A percentile compares a stretch with the other conserved stretches of the same genome.
Evolutionary conservation across 1,140 invertebrate genomes (phyloP).

Genomic region (Drosophila obscura): DNA sequence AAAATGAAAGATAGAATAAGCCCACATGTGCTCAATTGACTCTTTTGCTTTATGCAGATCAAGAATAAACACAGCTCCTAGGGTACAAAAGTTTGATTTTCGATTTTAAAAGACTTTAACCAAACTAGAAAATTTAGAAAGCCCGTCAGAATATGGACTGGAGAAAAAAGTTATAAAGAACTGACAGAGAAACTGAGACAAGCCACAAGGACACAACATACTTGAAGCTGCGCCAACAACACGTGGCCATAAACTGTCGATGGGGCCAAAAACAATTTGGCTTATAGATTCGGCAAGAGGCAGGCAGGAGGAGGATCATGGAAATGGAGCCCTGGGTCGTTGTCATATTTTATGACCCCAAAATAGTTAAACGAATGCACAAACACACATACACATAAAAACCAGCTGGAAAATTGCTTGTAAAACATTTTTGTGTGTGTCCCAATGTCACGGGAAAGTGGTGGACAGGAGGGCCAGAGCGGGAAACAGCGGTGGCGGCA

Average conservation of each 20-base stretch:
- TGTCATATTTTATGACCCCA: constrained; percentile 70
- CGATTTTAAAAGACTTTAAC: no score
- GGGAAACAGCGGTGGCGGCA: background rate
- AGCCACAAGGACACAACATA: constrained; percentile 66
- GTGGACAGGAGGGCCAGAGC: background rate
- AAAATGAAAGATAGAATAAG: no score
- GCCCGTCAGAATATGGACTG: background rate
- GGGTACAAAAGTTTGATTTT: no score
- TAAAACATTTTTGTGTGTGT: constrained; percentile 80
- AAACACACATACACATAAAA: constrained; percentile 77
- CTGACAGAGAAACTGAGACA: background rate
- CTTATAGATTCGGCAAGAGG: constrained; percentile 30
- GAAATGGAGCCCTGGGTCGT: constrained; percentile 17
- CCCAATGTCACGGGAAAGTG: no score
- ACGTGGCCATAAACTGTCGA: constrained; percentile 76
- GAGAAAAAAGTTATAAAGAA: no score
- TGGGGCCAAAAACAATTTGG: constrained; percentile 59
- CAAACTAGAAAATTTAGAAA: no score
- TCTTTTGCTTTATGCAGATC: no score
- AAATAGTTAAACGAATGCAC: constrained; percentile 77
- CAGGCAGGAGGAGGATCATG: constrained; percentile 3
- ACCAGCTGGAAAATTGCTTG: constrained; percentile 81
- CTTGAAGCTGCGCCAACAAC: constrained; percentile 23
- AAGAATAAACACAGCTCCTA: no score
- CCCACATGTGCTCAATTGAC: no score